Evolutionary conservation across 2,888 invertebrate genomes (phyloP).

Genomic region (Meteorus cinctellus): DNA sequence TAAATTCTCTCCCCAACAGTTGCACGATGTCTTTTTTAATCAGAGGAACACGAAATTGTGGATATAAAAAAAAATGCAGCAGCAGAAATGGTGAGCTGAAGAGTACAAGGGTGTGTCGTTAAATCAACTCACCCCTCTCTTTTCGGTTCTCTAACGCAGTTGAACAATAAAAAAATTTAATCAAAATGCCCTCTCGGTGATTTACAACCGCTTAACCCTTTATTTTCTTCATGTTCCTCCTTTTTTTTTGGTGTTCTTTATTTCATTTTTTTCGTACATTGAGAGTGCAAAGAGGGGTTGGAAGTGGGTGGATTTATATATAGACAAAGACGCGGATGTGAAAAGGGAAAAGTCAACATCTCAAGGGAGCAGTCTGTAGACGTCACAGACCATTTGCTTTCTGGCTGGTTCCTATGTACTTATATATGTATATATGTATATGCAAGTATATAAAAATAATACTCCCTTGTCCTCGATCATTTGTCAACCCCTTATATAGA

Average conservation of each 20-base stretch:
- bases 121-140: conserved; percentile 64
- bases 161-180: conserved; percentile 73
- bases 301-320: not conserved
- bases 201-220: conserved; percentile 70
- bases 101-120: conserved; percentile 51
- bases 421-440: not conserved
- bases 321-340: not conserved
- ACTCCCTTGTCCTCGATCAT: conserved; percentile 62
- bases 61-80: not conserved
- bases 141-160: conserved; percentile 39
- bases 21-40: conserved; percentile 33
- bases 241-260: not conserved
- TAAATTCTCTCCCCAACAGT: no score
- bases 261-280: not conserved
- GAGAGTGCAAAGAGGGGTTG: not conserved
- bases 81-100: not conserved
- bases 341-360: not conserved
- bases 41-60: conserved; percentile 21
- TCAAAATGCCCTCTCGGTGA: conserved; percentile 73
- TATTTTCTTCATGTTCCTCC: conserved; percentile 32
- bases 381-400: conserved; percentile 20
- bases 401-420: conserved; percentile 48
- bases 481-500: conserved; percentile 50
- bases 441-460: conserved; percentile 63
- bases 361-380: conserved; percentile 16